phyloP scores from a whole-genome alignment of 2,888 invertebrate species.

The Aelia acuminata region DNA sequence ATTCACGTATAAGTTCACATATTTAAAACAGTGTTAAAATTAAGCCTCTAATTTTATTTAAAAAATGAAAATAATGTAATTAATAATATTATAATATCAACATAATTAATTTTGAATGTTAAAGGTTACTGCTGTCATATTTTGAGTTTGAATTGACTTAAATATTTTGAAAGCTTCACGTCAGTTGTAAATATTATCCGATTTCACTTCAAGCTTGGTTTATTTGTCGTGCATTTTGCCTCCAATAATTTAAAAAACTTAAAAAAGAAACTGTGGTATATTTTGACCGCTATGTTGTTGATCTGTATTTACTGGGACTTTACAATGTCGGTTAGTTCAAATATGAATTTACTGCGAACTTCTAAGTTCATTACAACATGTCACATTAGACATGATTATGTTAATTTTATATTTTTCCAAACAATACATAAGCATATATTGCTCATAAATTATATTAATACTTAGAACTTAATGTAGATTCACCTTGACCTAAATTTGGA shows the following conservation, averaged over 20 bases:
- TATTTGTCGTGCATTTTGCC: not conserved
- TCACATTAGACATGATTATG: not conserved
- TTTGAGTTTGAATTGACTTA: not conserved
- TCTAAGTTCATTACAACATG: not conserved
- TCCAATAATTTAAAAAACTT: slow-evolving; percentile 15
- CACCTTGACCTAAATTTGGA: slow-evolving; percentile 27
- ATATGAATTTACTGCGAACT: not conserved
- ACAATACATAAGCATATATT: not conserved
- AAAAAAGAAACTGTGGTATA: slow-evolving; percentile 22
- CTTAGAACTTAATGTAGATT: not conserved
- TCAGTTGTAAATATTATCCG: not conserved
- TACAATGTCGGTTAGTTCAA: slow-evolving; percentile 7
- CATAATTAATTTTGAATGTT: not conserved
- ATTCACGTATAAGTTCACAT: not conserved
- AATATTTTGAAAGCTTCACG: not conserved
- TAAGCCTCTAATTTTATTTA: not conserved
- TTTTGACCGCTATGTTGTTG: slow-evolving; percentile 27
- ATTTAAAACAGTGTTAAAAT: not conserved
- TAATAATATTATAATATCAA: not conserved
- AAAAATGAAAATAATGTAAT: not conserved
- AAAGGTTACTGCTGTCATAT: not conserved
- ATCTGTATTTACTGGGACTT: not conserved
- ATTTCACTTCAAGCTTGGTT: not conserved
- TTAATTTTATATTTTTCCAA: not conserved
- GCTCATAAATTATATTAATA: not conserved